Evolutionary conservation across 2,888 invertebrate species (phyloP).

Genomic region (Agrochola macilenta): DNA sequence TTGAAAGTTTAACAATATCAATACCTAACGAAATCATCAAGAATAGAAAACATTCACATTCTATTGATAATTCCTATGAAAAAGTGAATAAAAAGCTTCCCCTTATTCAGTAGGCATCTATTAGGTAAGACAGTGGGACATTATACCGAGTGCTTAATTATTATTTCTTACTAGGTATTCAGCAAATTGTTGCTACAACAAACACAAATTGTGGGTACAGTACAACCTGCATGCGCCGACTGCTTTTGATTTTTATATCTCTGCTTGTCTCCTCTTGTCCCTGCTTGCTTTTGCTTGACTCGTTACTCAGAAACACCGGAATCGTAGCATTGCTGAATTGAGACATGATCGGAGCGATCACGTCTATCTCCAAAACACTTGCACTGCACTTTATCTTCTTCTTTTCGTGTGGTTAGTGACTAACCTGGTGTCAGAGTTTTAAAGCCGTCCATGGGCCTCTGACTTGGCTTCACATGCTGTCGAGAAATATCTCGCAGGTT

Average conservation of each 20-base stretch:
- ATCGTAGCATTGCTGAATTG: background rate
- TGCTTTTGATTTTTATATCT: too few relatives aligned
- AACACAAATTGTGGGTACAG: too few relatives aligned
- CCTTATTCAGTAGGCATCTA: background rate
- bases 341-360: background rate
- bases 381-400: background rate
- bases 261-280: too few relatives aligned
- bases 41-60: background rate
- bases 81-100: background rate
- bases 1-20: background rate
- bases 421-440: too few relatives aligned
- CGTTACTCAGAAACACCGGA: background rate
- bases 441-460: too few relatives aligned
- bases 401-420: too few relatives aligned
- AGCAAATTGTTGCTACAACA: background rate
- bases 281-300: background rate
- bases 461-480: too few relatives aligned
- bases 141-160: background rate
- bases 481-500: too few relatives aligned
- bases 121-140: background rate
- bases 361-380: background rate
- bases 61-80: background rate
- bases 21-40: background rate
- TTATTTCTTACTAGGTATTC: background rate
- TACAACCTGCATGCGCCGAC: background rate